These are phyloP conservation scores for Conistra vaccinii DNA, from an alignment of 2,888 invertebrate genomes.

Conservation along the genomic window DNA sequence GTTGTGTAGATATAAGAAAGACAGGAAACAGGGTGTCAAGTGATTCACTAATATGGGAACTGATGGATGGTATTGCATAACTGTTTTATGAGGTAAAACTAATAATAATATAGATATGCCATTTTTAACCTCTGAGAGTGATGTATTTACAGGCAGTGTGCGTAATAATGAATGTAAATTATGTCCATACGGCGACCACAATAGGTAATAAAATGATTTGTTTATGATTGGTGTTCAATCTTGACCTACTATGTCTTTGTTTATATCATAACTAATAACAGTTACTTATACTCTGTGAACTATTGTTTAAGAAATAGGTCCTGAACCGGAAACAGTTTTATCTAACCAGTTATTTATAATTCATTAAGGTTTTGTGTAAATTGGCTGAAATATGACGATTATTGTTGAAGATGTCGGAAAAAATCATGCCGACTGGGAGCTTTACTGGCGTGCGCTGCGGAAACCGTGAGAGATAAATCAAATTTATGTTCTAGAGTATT, in stretches of 20 bases:
- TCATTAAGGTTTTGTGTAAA: no score
- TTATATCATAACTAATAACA: constrained; percentile 29
- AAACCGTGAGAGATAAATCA: no score
- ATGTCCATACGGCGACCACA: constrained; percentile 25
- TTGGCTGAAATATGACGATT: no score
- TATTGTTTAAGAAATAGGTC: constrained; percentile 20
- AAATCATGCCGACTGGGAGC: no score
- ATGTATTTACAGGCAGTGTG: constrained; percentile 18
- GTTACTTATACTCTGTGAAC: constrained; percentile 26
- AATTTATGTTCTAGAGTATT: no score
- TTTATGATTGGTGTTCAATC: constrained; percentile 45
- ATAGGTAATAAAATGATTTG: constrained; percentile 45
- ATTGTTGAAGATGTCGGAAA: no score
- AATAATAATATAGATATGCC: constrained; percentile 3
- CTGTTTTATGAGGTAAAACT: constrained; percentile 23
- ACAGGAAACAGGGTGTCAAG: no score
- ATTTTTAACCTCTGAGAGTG: constrained; percentile 22
- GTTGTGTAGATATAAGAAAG: no score
- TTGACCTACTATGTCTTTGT: constrained; percentile 55
- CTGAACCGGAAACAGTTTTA: constrained; percentile 11
- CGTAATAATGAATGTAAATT: constrained; percentile 36
- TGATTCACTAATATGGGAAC: no score
- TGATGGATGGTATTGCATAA: no score
- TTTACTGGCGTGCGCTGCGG: no score
- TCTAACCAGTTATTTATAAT: constrained; percentile 15